phyloP scores from a whole-genome alignment of 1,140 invertebrate genomes.

The Zaprionus capensis region DNA sequence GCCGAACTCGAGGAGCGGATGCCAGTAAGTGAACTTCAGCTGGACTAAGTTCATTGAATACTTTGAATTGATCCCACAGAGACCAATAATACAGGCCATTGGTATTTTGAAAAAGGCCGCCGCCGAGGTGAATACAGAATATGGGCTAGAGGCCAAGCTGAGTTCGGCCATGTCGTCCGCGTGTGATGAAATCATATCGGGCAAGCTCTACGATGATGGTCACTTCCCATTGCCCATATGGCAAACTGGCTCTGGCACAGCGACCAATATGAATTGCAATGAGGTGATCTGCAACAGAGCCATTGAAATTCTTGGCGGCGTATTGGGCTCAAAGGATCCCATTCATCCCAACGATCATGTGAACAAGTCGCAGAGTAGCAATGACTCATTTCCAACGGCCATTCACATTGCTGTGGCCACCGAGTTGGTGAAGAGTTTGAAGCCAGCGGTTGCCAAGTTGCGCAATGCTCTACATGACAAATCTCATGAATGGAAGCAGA shows the following conservation, averaged over 20 bases:
- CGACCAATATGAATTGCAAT: constrained; percentile 99
- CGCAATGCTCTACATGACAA: constrained; percentile 91
- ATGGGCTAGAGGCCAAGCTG: constrained; percentile 94
- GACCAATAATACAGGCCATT: constrained; percentile 96
- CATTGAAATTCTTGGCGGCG: constrained; percentile 96
- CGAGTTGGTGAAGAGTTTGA: constrained; percentile 92
- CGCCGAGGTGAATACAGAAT: constrained; percentile 97
- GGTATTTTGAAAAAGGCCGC: constrained; percentile 99
- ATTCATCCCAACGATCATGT: constrained; percentile 99
- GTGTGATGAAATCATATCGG: constrained; percentile 97
- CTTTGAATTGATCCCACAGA: constrained; percentile 84
- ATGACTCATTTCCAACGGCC: constrained; percentile 99
- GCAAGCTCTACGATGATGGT: constrained; percentile 94
- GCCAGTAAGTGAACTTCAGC: constrained; percentile 88
- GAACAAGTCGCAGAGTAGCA: constrained; percentile 99
- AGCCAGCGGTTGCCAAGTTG: constrained; percentile 92
- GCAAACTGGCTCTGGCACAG: constrained; percentile 99
- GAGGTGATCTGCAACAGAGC: constrained; percentile 97
- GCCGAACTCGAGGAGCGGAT: constrained; percentile 96
- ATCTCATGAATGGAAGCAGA: constrained; percentile 92
- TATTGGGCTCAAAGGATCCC: constrained; percentile 95
- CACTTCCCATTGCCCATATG: constrained; percentile 99
- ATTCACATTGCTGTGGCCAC: constrained; percentile 98
- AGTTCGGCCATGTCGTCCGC: constrained; percentile 95
- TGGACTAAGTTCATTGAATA: neutral